phyloP scores from a whole-genome alignment of 2,888 invertebrate genomes.

The Drosophila heteroneura region DNA sequence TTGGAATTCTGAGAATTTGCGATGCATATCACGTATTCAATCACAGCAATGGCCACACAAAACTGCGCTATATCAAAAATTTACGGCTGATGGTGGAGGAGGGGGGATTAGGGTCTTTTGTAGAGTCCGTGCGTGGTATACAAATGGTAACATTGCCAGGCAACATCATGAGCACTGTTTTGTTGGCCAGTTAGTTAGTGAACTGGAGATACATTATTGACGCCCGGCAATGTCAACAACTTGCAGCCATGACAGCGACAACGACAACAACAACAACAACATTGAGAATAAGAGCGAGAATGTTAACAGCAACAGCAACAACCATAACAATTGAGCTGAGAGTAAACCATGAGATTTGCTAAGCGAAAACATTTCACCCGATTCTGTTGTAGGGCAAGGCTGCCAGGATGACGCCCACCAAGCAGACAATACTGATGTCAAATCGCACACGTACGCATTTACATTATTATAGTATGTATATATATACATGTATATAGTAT shows the following conservation, averaged over 20 bases:
- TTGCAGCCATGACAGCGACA: conserved; percentile 77
- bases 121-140: conserved; percentile 68
- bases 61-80: conserved; percentile 80
- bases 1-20: conserved; percentile 50
- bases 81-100: conserved; percentile 24
- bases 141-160: conserved; percentile 65
- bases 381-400: conserved; percentile 53
- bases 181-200: conserved; percentile 60
- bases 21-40: conserved; percentile 74
- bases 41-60: conserved; percentile 82
- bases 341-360: conserved; percentile 75
- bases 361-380: conserved; percentile 74
- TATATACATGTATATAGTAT: neutral
- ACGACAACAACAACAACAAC: conserved; percentile 32
- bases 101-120: conserved; percentile 14
- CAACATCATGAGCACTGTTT: conserved; percentile 16
- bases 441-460: conserved; percentile 16
- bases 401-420: conserved; percentile 58
- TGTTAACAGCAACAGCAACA: conserved; percentile 41
- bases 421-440: conserved; percentile 38
- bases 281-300: conserved; percentile 34
- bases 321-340: conserved; percentile 29
- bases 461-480: conserved; percentile 5
- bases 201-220: conserved; percentile 71
- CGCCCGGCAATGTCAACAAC: conserved; percentile 82